Conservation (phyloP, 2,113 vertebrate genomes). For the Spea bombifrons region DNA sequence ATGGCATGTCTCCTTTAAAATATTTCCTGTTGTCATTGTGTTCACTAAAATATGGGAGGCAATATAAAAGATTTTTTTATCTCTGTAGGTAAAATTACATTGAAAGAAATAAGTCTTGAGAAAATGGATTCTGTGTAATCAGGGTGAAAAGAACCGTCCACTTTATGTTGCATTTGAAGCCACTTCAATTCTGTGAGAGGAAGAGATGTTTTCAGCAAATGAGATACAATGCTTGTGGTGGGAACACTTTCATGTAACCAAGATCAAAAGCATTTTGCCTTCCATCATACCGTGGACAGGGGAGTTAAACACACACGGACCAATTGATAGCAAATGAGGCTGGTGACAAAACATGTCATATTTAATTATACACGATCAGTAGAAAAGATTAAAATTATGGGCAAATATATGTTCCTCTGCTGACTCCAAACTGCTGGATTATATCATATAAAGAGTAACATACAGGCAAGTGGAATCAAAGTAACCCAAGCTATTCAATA, state of each 20-base stretch:
- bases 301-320: slow-evolving; percentile 15
- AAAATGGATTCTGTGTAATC: slow-evolving; percentile 43
- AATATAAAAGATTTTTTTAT: slow-evolving; percentile 31
- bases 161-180: slow-evolving; percentile 43
- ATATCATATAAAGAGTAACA: too few species aligned
- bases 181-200: slow-evolving; percentile 37
- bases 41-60: slow-evolving; percentile 29
- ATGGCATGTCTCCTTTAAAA: not conserved
- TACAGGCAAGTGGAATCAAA: too few species aligned
- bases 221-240: slow-evolving; percentile 30
- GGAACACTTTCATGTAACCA: slow-evolving; percentile 28
- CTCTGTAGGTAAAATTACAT: slow-evolving; percentile 26
- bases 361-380: not conserved
- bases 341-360: not conserved
- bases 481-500: too few species aligned
- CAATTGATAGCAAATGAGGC: slow-evolving; percentile 10
- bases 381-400: slow-evolving; percentile 1
- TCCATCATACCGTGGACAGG: slow-evolving; percentile 23
- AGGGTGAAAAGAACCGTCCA: slow-evolving; percentile 23
- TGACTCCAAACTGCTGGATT: not conserved
- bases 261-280: slow-evolving; percentile 38
- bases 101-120: slow-evolving; percentile 24
- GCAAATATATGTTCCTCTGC: not conserved
- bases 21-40: slow-evolving; percentile 7
- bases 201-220: slow-evolving; percentile 30